phyloP scores from a whole-genome alignment of 2,797 vertebrate genomes.

The Neosilurus mollespiculum region DNA sequence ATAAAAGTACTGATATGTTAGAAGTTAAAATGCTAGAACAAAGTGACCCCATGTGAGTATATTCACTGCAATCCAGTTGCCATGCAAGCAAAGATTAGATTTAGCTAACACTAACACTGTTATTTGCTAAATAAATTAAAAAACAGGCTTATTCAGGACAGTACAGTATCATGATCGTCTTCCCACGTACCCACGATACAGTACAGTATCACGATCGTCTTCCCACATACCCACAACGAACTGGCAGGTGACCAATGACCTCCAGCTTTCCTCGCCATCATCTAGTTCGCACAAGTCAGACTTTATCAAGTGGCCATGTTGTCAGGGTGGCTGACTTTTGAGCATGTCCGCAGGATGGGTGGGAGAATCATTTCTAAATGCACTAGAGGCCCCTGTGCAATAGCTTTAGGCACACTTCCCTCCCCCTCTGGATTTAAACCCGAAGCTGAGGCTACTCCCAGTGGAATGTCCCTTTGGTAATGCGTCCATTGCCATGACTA shows the following conservation, averaged over 20 bases:
- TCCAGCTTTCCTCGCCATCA: slow-evolving; percentile 15
- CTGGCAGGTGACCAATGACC: not conserved
- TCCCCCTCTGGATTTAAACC: slow-evolving; percentile 31
- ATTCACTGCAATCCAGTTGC: not conserved
- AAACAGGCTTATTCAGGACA: not conserved
- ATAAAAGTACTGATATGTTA: not conserved
- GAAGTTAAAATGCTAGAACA: not conserved
- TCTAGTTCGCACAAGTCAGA: not conserved
- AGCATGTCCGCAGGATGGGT: slow-evolving; percentile 35
- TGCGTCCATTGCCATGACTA: slow-evolving; percentile 32
- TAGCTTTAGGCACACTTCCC: slow-evolving; percentile 1
- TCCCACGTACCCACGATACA: not conserved
- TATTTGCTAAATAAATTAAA: not conserved
- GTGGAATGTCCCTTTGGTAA: slow-evolving; percentile 44
- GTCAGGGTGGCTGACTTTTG: slow-evolving; percentile 44
- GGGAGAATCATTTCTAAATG: slow-evolving; percentile 27
- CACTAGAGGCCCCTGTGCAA: not conserved
- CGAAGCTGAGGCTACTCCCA: slow-evolving; percentile 24
- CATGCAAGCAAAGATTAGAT: not conserved
- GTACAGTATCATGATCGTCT: not conserved
- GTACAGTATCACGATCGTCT: not conserved
- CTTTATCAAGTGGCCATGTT: slow-evolving; percentile 27
- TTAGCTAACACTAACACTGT: not conserved
- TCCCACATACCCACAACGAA: not conserved
- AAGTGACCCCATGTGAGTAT: not conserved